phyloP scores from a whole-genome alignment of 2,113 vertebrate genomes.

The Nibea coibor region DNA sequence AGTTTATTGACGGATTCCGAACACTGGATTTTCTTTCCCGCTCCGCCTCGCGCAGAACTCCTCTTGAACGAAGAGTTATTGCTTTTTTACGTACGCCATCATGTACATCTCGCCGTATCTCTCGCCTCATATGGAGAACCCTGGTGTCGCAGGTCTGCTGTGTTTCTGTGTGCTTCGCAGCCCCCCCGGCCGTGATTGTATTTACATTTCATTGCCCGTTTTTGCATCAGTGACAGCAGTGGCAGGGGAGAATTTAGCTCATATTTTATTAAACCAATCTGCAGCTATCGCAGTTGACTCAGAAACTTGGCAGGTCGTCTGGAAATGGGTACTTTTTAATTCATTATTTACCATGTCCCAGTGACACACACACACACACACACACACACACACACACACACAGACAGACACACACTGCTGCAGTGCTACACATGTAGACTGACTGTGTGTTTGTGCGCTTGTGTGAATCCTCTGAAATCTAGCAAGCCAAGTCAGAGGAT shows the following conservation, averaged over 20 bases:
- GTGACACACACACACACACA: slow-evolving; percentile 16
- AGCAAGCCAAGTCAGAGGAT: slow-evolving; percentile 30
- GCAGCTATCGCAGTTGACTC: slow-evolving; percentile 63
- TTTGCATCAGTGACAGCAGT: slow-evolving; percentile 61
- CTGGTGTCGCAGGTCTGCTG: slow-evolving; percentile 5
- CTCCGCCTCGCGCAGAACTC: not conserved
- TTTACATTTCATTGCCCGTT: slow-evolving; percentile 66
- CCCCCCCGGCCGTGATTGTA: slow-evolving; percentile 10
- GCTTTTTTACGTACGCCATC: not conserved
- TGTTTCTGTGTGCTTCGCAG: slow-evolving; percentile 11
- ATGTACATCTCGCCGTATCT: not conserved
- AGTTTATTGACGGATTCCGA: slow-evolving; percentile 24
- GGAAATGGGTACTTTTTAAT: slow-evolving; percentile 66
- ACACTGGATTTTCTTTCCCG: not conserved
- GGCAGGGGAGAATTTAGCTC: slow-evolving; percentile 72
- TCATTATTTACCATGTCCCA: slow-evolving; percentile 69
- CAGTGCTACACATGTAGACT: slow-evolving; percentile 15
- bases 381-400: slow-evolving; percentile 3
- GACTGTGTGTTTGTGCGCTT: slow-evolving; percentile 7
- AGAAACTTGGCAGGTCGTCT: slow-evolving; percentile 70
- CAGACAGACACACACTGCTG: slow-evolving; percentile 9
- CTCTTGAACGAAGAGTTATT: not conserved
- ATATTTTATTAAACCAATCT: slow-evolving; percentile 77
- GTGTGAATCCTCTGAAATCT: slow-evolving; percentile 34
- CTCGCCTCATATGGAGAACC: slow-evolving; percentile 3